These are phyloP conservation scores for Bombyx mandarina DNA, from an alignment of 1,140 invertebrate species.

Conservation along the genomic window DNA sequence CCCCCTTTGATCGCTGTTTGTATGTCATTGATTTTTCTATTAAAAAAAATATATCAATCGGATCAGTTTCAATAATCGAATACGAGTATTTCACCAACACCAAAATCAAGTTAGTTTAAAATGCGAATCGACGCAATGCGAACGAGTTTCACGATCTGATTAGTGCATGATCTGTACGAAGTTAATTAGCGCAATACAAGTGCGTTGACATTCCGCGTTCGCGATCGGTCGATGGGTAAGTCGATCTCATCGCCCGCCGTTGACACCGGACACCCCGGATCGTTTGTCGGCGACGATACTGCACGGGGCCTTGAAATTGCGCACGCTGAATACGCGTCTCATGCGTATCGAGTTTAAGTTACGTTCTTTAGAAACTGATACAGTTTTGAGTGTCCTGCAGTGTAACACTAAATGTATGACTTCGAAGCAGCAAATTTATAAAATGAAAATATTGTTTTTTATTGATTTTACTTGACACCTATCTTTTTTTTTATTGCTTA, in stretches of 20 bases:
- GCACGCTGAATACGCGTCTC: slow-evolving; percentile 48
- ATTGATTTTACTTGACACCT: too few relatives aligned
- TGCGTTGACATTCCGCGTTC: slow-evolving; percentile 34
- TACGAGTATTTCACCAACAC: too few relatives aligned
- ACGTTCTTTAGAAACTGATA: slow-evolving; percentile 21
- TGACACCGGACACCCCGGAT: slow-evolving; percentile 37
- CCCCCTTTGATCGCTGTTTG: too few relatives aligned
- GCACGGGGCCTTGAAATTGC: slow-evolving; percentile 39
- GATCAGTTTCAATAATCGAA: too few relatives aligned
- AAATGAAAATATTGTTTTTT: too few relatives aligned
- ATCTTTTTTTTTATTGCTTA: too few relatives aligned
- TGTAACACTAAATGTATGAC: slow-evolving; percentile 1
- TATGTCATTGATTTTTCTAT: too few relatives aligned
- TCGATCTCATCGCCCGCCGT: slow-evolving; percentile 33
- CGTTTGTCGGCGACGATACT: slow-evolving; percentile 47
- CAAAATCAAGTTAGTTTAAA: too few relatives aligned
- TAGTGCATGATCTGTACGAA: slow-evolving; percentile 7
- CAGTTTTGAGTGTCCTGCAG: slow-evolving; percentile 10
- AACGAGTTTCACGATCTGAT: slow-evolving; percentile 3
- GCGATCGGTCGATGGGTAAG: slow-evolving; percentile 53
- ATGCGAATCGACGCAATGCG: too few relatives aligned
- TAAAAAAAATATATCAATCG: too few relatives aligned
- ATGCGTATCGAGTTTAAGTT: slow-evolving; percentile 38
- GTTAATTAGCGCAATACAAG: slow-evolving; percentile 24
- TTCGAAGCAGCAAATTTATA: too few relatives aligned